Base-by-base conservation (phyloP, 2,113 vertebrate genomes). In the Marcusenius ussheri region DNA sequence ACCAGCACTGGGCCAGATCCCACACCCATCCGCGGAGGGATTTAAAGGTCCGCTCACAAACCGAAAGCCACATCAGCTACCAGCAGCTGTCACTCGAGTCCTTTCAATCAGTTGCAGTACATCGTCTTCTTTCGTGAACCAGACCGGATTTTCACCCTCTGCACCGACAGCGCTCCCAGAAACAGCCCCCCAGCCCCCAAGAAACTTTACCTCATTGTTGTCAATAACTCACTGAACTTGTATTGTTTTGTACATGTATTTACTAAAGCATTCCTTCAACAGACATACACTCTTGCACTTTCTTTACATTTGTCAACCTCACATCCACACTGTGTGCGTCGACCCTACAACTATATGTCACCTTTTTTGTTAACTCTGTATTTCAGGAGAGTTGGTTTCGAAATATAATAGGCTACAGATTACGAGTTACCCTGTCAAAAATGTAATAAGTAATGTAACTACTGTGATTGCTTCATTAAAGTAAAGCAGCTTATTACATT, bases 11-110 rank as follows among this genome's bases (percentile, higher is more conserved):
- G 74, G 15, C 2, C 13, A 5, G 70, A 17, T 17, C 70, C 31
- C 15, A 17, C 2, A 17, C 13, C 1, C 10, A 39, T 35, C 31
- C 0, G 15, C 1, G 1, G 17, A 7, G 70, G 74, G 39, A 80
- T 80, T 39, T 42, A 80, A 39, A 74, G 31, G 31, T 74, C 11
- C 6, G 11, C 66, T 74, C 58, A 62, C 58, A 66, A 31, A 31
- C n/a, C n/a, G 3, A 70, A 70, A 70, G 62, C 0, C 15, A 21
- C 35, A 19, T 17, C 15, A 19, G 74, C 86, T 87, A 45, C 80
- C 21, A 77, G 27, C 80, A 19, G 49, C 74, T 90, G 88, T 74
- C 91, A 80, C 51, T 87, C 39, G 90, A 90, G 88, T 80, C 5
- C 42, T 47, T 80, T 83, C n/a, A 62, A 35, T 88, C 31, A 62